Conservation (phyloP, 2,888 invertebrate species). For the Callyntrura guangdongensis region DNA sequence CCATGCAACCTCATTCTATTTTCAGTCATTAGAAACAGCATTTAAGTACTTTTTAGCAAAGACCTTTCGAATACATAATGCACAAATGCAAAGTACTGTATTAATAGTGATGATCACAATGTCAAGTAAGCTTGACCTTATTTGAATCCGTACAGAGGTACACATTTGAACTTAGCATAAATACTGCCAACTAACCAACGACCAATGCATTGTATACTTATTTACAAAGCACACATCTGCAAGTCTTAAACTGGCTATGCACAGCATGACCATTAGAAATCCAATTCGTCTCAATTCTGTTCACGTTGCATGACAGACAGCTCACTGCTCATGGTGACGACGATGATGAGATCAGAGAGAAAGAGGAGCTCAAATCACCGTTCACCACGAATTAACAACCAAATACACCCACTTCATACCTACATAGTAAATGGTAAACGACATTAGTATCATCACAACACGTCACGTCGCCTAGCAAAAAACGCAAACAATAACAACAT, state of each 20-base stretch:
- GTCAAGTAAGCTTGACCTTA: slow-evolving; percentile 68
- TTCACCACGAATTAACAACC: slow-evolving; percentile 68
- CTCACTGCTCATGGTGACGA: slow-evolving; percentile 55
- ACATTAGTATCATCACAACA: slow-evolving; percentile 24
- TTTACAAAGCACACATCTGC: neutral
- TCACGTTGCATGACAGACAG: slow-evolving; percentile 59
- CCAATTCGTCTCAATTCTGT: slow-evolving; percentile 67
- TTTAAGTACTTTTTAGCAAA: neutral
- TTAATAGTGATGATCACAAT: slow-evolving; percentile 40
- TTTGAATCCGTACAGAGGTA: neutral
- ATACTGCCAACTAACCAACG: neutral
- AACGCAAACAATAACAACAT: slow-evolving; percentile 42
- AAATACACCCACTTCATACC: slow-evolving; percentile 56
- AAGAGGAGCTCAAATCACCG: slow-evolving; percentile 74
- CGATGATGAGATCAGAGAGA: slow-evolving; percentile 46
- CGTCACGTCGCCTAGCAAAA: slow-evolving; percentile 27
- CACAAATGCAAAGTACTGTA: neutral
- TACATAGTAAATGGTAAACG: neutral
- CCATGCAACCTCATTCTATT: slow-evolving; percentile 9
- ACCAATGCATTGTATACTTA: neutral
- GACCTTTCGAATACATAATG: neutral
- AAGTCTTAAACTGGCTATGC: slow-evolving; percentile 23
- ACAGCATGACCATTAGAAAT: slow-evolving; percentile 48
- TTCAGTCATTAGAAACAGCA: neutral
- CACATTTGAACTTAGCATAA: neutral